Conservation (phyloP, 1,140 invertebrate genomes). For the Mylabris phalerata region DNA sequence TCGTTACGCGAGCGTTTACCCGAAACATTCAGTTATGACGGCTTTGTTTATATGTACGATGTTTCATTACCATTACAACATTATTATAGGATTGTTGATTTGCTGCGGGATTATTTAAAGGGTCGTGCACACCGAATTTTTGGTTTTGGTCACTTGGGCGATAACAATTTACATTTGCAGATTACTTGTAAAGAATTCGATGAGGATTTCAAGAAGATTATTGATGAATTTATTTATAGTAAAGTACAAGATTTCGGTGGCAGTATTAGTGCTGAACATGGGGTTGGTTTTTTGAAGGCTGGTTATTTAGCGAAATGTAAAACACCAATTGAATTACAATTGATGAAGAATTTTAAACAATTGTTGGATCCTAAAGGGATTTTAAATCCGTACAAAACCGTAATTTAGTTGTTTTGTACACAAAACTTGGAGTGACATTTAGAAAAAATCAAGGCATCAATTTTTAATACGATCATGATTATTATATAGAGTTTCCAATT, state of each 20-base stretch:
- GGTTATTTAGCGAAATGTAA: conserved; percentile 76
- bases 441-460: too few relatives aligned
- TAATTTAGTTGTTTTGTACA: conserved; percentile 1
- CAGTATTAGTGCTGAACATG: conserved; percentile 94
- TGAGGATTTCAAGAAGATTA: conserved; percentile 54
- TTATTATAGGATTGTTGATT: conserved; percentile 77
- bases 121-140: conserved; percentile 54
- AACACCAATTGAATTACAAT: conserved; percentile 45
- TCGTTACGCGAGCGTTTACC: conserved; percentile 77
- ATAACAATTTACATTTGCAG: conserved; percentile 89
- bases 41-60: conserved; percentile 93
- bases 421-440: too few relatives aligned
- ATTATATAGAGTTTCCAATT: too few relatives aligned
- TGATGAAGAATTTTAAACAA: conserved; percentile 80
- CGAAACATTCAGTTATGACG: conserved; percentile 67
- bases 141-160: conserved; percentile 90
- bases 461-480: too few relatives aligned
- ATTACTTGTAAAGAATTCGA: conserved; percentile 65
- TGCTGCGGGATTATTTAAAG: conserved; percentile 59
- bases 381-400: conserved; percentile 91
- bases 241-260: conserved; percentile 70
- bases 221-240: conserved; percentile 88
- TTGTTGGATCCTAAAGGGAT: conserved; percentile 89
- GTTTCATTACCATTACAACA: conserved; percentile 74
- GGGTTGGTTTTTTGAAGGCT: conserved; percentile 84